phyloP scores from a whole-genome alignment of 2,113 vertebrate species.

The Cyphomyrus plagiostoma region DNA sequence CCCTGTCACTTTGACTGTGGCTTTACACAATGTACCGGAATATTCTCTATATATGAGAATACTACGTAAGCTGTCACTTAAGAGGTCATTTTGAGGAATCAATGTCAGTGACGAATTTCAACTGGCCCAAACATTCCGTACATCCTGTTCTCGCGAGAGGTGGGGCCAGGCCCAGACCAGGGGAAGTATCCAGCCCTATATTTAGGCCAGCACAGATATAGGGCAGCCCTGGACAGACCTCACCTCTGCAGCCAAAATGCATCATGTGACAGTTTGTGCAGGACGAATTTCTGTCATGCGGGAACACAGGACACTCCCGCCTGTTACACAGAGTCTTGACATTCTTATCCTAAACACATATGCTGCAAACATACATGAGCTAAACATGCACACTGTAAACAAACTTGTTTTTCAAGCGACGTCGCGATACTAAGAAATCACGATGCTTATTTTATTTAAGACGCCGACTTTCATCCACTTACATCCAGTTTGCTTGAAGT shows the following conservation, averaged over 20 bases:
- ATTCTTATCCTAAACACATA: background rate
- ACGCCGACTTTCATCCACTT: background rate
- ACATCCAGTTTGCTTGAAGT: background rate
- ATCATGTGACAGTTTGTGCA: conserved; percentile 66
- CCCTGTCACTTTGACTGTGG: background rate
- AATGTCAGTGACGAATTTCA: background rate
- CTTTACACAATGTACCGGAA: background rate
- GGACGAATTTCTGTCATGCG: conserved; percentile 69
- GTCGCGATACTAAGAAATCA: background rate
- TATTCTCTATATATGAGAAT: background rate
- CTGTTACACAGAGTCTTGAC: background rate
- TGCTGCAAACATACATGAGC: background rate
- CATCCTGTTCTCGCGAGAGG: background rate
- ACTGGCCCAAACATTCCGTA: background rate
- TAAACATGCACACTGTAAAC: background rate
- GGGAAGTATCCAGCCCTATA: background rate
- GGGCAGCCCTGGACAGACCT: conserved; percentile 8
- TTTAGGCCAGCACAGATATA: background rate
- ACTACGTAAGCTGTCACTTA: background rate
- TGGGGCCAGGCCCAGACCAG: background rate
- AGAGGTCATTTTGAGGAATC: background rate
- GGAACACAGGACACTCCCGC: conserved; percentile 33
- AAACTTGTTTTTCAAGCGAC: background rate
- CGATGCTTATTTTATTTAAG: background rate
- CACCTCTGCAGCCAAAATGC: conserved; percentile 66